Evolutionary conservation across 35 echinoderm and acorn worm species (phyloP).

Genomic region (Eucidaris tribuloides): DNA sequence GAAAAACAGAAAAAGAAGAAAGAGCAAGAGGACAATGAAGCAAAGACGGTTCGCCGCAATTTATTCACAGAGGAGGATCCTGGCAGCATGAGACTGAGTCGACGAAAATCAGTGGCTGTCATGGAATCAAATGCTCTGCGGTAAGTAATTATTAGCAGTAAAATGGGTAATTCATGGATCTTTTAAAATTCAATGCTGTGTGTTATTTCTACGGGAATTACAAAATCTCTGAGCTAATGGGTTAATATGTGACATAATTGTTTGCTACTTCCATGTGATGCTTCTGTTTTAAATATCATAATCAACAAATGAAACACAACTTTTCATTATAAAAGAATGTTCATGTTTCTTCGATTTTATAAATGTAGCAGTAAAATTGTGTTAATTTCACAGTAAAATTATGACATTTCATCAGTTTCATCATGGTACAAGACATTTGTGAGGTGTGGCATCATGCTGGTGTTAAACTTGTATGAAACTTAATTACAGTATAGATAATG

Average conservation of each 20-base stretch:
- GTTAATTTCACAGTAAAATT: too few species aligned
- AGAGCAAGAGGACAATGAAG: conserved; percentile 5
- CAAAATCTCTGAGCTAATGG: too few species aligned
- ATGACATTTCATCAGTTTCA: neutral
- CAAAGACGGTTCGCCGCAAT: conserved; percentile 46
- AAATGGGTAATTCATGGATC: too few species aligned
- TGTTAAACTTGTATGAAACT: neutral
- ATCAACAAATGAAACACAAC: too few species aligned
- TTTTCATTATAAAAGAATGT: too few species aligned
- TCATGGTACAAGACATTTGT: neutral
- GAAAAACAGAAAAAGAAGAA: neutral
- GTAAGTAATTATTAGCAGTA: neutral
- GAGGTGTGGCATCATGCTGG: neutral
- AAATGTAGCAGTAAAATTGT: too few species aligned
- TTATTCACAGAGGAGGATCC: conserved; percentile 15
- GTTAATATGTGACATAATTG: too few species aligned
- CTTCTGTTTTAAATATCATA: too few species aligned
- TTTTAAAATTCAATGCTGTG: too few species aligned
- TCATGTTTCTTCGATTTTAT: too few species aligned
- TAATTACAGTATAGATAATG: neutral
- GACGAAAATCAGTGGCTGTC: conserved; percentile 42
- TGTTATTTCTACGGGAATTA: too few species aligned
- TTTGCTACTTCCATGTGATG: too few species aligned
- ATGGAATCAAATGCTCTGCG: conserved; percentile 24
- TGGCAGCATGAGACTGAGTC: neutral